phyloP scores from a whole-genome alignment of 2,113 vertebrate species.

The Anas platyrhynchos region DNA sequence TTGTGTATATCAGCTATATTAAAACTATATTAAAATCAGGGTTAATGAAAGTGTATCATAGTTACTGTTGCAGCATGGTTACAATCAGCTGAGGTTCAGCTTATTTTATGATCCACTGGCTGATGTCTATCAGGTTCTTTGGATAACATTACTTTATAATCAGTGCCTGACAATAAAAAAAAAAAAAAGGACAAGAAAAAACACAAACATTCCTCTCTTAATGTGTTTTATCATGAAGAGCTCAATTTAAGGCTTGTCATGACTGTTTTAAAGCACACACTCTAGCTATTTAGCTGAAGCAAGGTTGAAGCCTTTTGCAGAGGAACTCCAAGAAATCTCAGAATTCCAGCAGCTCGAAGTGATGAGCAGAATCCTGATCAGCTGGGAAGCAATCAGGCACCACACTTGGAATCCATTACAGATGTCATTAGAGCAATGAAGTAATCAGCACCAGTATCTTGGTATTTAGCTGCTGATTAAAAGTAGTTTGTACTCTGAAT shows the following conservation, averaged over 20 bases:
- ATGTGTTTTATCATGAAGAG: background rate
- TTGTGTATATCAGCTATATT: background rate
- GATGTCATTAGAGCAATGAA: conserved; percentile 52
- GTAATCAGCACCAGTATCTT: conserved; percentile 70
- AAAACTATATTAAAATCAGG: background rate
- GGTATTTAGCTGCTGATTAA: conserved; percentile 75
- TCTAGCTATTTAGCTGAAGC: background rate
- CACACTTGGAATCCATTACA: conserved; percentile 64
- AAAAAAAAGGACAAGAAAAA: background rate
- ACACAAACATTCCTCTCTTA: background rate
- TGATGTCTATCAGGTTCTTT: background rate
- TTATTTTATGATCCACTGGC: background rate
- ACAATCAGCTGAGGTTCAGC: background rate
- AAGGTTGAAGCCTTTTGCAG: background rate
- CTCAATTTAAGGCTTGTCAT: background rate
- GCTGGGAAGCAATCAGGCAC: conserved; percentile 69
- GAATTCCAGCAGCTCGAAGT: conserved; percentile 54
- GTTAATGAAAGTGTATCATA: background rate
- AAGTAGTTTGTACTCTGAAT: conserved; percentile 67
- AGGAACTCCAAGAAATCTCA: conserved; percentile 24
- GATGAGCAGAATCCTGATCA: conserved; percentile 33
- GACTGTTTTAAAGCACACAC: background rate
- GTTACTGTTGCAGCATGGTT: background rate
- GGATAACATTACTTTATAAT: background rate
- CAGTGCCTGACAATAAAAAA: background rate